Evolutionary conservation across 2,797 vertebrate genomes (phyloP).

Genomic region (Onychomys torridus): DNA sequence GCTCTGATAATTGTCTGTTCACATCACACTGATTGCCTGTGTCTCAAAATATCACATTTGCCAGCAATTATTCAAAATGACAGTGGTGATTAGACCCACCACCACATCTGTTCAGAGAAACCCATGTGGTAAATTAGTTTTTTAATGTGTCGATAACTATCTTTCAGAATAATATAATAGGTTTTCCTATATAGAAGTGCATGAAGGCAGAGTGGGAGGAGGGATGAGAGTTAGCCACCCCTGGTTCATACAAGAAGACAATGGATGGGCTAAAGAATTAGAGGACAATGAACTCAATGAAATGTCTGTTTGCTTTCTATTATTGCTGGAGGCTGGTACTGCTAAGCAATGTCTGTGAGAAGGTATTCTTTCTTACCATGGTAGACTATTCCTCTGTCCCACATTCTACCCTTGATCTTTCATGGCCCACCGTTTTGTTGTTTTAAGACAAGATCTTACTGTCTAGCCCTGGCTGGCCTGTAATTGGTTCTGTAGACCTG

Average conservation of each 20-base stretch:
- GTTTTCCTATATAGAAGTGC: background rate
- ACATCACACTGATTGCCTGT: background rate
- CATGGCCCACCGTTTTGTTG: background rate
- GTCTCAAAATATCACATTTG: conserved; percentile 16
- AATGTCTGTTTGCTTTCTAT: background rate
- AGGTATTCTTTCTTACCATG: background rate
- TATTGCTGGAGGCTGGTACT: background rate
- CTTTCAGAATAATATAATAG: conserved; percentile 58
- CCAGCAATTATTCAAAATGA: conserved; percentile 26
- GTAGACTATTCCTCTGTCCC: background rate
- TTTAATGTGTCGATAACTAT: conserved; percentile 32
- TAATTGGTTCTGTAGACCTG: background rate
- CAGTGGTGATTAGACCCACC: background rate
- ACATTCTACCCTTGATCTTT: background rate
- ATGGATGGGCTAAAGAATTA: background rate
- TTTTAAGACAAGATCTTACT: background rate
- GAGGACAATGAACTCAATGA: background rate
- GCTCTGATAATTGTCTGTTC: conserved; percentile 13
- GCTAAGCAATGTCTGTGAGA: background rate
- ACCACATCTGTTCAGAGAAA: conserved; percentile 13
- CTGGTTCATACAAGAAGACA: background rate
- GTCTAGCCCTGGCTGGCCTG: background rate
- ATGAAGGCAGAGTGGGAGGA: accelerated
- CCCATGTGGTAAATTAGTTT: conserved; percentile 36
- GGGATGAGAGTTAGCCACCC: background rate